These are phyloP conservation scores for Pocillopora verrucosa DNA, from an alignment of 64 coral and sea anemone genomes.

Conservation along the genomic window DNA sequence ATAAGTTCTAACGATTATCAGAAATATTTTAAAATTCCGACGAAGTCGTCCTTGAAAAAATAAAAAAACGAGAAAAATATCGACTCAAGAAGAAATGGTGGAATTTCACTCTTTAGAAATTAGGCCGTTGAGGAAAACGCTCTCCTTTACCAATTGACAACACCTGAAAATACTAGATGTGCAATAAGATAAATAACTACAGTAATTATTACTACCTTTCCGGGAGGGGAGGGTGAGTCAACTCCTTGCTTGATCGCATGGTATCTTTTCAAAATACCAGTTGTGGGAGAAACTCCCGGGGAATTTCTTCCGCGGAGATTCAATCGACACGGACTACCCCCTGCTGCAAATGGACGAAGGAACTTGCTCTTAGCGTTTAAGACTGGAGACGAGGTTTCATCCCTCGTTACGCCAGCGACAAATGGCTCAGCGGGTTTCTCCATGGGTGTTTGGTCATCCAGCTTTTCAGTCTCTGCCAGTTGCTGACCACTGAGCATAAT, in stretches of 20 bases:
- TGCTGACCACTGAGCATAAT: background rate
- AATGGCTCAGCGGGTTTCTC: slow-evolving; percentile 10
- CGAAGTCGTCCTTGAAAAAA: too few relatives aligned
- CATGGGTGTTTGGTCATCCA: background rate
- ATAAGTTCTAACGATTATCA: too few relatives aligned
- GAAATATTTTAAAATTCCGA: too few relatives aligned
- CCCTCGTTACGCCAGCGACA: slow-evolving; percentile 8
- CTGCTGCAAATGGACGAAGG: slow-evolving; percentile 54
- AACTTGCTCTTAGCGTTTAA: slow-evolving; percentile 69
- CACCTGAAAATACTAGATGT: too few relatives aligned
- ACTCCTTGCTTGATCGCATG: slow-evolving; percentile 40
- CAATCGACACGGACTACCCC: slow-evolving; percentile 56
- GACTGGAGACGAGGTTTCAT: slow-evolving; percentile 66
- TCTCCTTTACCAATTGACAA: too few relatives aligned
- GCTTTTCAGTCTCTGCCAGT: background rate
- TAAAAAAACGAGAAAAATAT: background rate
- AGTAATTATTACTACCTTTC: slow-evolving; percentile 40
- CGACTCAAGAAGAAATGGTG: too few relatives aligned
- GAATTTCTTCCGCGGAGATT: slow-evolving; percentile 36
- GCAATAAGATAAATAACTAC: too few relatives aligned
- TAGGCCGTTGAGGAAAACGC: too few relatives aligned
- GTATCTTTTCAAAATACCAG: slow-evolving; percentile 78
- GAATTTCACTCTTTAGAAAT: too few relatives aligned
- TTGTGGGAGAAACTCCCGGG: slow-evolving; percentile 70
- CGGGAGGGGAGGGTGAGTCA: slow-evolving; percentile 81